These are phyloP conservation scores for Brachionichthys hirsutus DNA, from an alignment of 2,113 vertebrate species.

Conservation along the genomic window DNA sequence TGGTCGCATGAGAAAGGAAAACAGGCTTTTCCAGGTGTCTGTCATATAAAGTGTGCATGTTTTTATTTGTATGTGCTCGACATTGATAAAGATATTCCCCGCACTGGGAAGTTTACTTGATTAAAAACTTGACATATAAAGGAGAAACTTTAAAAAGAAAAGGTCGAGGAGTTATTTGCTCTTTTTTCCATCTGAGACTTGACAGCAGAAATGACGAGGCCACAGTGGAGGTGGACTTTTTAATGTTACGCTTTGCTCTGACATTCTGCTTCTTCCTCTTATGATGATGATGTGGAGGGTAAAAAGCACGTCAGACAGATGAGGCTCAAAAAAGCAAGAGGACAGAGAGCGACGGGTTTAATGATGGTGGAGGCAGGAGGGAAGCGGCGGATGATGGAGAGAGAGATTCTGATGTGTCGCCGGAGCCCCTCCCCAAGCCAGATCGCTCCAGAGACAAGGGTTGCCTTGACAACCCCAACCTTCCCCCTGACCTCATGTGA, in stretches of 20 bases:
- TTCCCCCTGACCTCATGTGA: conserved; percentile 72
- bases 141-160: too few species aligned
- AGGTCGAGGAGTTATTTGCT: too few species aligned
- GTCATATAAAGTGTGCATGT: too few species aligned
- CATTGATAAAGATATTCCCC: too few species aligned
- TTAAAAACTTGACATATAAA: too few species aligned
- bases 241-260: conserved; percentile 38
- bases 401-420: conserved; percentile 50
- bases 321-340: neutral
- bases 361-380: conserved; percentile 19
- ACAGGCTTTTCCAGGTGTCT: too few species aligned
- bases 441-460: conserved; percentile 65
- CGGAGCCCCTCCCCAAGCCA: conserved; percentile 48
- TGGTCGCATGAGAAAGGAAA: too few species aligned
- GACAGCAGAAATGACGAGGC: conserved; percentile 11
- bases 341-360: conserved; percentile 2
- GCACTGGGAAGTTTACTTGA: too few species aligned
- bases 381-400: conserved; percentile 22
- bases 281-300: conserved; percentile 15
- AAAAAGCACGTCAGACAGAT: conserved; percentile 9
- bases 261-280: conserved; percentile 49
- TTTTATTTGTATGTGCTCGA: too few species aligned
- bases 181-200: conserved; percentile 17
- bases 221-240: conserved; percentile 31
- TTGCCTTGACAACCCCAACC: conserved; percentile 72